Base-by-base conservation (phyloP, 2,797 vertebrate species). In the Hoplostethus mediterraneus region DNA sequence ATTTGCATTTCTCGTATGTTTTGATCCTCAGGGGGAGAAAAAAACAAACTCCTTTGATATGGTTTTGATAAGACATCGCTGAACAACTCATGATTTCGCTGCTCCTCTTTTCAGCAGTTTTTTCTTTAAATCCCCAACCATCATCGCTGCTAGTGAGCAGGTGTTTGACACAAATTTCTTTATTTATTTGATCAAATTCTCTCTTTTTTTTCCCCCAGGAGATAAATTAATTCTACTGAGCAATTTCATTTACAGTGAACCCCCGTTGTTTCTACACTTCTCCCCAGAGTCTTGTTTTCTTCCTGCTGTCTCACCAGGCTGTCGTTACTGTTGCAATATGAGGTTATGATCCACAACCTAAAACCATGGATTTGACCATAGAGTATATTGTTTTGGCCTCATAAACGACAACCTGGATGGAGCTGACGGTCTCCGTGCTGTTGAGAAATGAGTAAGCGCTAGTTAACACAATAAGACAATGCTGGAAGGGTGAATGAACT, bases 1-100 rank as follows among this genome's bases (percentile, higher is more conserved):
- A 87, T 92, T 88, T 85, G 74, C 81, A 79, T 83, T 79, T 91
- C 84, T 70, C 82, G 69, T 87, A 86, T 84, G 80, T 85, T 54
- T 2, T 28, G 28, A 79, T 86, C 79, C 83, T 82, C 77, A 6
- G 82, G 83, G 87, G 86, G 69, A 33, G 28, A 28, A 28, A 28
- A 28, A 28, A 28, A 28, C 21, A 21, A 11, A 0, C 65, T 6
- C 58, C 74, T 88, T 87, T 87, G 80, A 88, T 87, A 84, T 71
- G 56, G 30, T 61, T 84, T 79, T 55, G 75, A 78, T 83, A 81
- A 75, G 74, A 81, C 89, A 89, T 87, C 80, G 75, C 82, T 66
- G 63, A 84, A 60, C 75, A 83, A 74, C 58, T 75, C 6, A 36
- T 63, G 65, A 64, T 79, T 75, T 57, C 77, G 66, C 62, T 12